Percentiles rank a stretch among this genome's conserved stretches.
Evolutionary conservation across 1,140 invertebrate species (phyloP).

Genomic region (Papilio polyxenes): DNA sequence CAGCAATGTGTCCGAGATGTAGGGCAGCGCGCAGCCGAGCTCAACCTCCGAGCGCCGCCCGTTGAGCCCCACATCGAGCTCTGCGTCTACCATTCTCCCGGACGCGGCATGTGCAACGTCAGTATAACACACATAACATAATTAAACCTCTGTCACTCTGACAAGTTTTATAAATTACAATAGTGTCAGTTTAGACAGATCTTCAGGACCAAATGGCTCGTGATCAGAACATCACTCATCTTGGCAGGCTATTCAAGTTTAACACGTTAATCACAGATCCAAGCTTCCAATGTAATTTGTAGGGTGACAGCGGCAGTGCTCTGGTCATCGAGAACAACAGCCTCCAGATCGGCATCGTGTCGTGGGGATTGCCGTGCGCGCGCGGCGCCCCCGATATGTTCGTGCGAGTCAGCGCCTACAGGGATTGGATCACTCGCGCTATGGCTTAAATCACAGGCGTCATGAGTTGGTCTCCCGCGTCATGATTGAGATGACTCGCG

Average conservation of each 20-base stretch:
- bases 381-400: constrained; percentile 63
- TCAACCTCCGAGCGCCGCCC: constrained; percentile 47
- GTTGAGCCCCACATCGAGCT: constrained; percentile 59
- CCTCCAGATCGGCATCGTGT: constrained; percentile 81
- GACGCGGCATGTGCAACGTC: constrained; percentile 60
- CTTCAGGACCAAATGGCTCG: no score
- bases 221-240: no score
- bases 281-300: constrained; percentile 13
- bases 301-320: constrained; percentile 82
- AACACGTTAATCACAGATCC: no score
- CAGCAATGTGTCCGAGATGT: constrained; percentile 39
- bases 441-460: background rate
- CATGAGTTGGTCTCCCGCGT: no score
- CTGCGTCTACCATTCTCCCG: constrained; percentile 55
- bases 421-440: constrained; percentile 61
- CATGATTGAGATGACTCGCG: no score
- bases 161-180: no score
- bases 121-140: constrained; percentile 42
- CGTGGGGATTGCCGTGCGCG: constrained; percentile 83
- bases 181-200: no score
- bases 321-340: constrained; percentile 68
- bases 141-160: no score
- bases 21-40: background rate
- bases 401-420: constrained; percentile 64
- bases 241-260: no score